These are phyloP conservation scores for Cylloceria caligata DNA, from an alignment of 2,888 invertebrate species.

Conservation along the genomic window DNA sequence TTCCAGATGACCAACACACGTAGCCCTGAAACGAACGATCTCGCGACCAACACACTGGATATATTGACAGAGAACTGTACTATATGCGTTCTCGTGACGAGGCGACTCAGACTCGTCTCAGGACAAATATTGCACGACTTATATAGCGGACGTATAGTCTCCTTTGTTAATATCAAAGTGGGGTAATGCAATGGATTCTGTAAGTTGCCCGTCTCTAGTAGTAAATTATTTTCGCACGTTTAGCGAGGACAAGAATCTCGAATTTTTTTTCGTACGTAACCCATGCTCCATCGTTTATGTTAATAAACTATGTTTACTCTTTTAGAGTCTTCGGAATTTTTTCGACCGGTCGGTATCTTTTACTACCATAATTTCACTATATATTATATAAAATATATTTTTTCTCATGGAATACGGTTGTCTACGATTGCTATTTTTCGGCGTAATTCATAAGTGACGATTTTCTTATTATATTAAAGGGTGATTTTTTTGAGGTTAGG, in stretches of 20 bases:
- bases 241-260: not conserved
- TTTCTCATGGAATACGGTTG: not conserved
- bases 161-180: conserved; percentile 57
- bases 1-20: conserved; percentile 31
- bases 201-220: conserved; percentile 10
- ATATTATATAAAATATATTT: not conserved
- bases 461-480: too few species aligned
- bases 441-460: not conserved
- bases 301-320: conserved; percentile 33
- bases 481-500: too few species aligned
- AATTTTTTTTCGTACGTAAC: conserved; percentile 8
- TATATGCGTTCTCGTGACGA: conserved; percentile 60
- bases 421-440: not conserved
- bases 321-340: not conserved
- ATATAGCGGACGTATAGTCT: conserved; percentile 18
- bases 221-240: conserved; percentile 26
- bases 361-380: not conserved
- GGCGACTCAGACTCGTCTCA: conserved; percentile 55
- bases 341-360: not conserved
- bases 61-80: conserved; percentile 73
- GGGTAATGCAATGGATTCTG: conserved; percentile 51
- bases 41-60: conserved; percentile 46
- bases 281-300: not conserved
- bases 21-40: conserved; percentile 33
- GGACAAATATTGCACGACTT: conserved; percentile 71